phyloP scores from a whole-genome alignment of 1,140 invertebrate species.

The Paraescarpia echinospica region DNA sequence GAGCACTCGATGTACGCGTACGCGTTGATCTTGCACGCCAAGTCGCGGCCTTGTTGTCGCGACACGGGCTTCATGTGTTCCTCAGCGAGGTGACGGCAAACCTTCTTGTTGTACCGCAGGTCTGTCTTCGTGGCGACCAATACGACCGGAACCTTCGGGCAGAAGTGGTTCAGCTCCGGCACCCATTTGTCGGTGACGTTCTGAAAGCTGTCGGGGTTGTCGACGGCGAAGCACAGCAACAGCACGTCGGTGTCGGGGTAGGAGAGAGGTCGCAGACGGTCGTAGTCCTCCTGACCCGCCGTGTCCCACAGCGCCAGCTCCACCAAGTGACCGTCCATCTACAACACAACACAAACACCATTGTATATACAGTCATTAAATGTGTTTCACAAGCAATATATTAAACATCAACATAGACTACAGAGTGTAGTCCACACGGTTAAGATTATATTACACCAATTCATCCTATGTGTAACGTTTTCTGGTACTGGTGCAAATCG shows the following conservation, averaged over 20 bases:
- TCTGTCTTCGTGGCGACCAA: constrained; percentile 60
- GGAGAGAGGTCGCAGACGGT: constrained; percentile 89
- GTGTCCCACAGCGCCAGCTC: constrained; percentile 94
- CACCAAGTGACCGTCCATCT: constrained; percentile 72
- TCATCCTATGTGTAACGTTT: no score
- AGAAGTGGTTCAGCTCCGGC: constrained; percentile 59
- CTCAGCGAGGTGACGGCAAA: constrained; percentile 26
- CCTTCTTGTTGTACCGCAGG: constrained; percentile 92
- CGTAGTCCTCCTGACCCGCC: constrained; percentile 98
- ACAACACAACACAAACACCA: constrained; percentile 59
- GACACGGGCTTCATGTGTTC: constrained; percentile 40
- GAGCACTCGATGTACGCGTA: constrained; percentile 48
- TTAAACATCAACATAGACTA: background rate
- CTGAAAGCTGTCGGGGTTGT: constrained; percentile 76
- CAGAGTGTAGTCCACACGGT: no score
- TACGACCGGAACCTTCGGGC: constrained; percentile 57
- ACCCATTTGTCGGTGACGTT: constrained; percentile 83
- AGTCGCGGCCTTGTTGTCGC: constrained; percentile 36
- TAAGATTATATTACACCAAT: no score
- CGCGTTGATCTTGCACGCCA: constrained; percentile 38
- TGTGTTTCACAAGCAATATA: background rate
- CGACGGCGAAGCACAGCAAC: constrained; percentile 41
- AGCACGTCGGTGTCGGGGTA: constrained; percentile 89
- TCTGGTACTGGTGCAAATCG: no score
- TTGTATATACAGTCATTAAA: background rate